Base-by-base conservation (phyloP, 2,797 vertebrate genomes). In the Kryptolebias ocellatus region DNA sequence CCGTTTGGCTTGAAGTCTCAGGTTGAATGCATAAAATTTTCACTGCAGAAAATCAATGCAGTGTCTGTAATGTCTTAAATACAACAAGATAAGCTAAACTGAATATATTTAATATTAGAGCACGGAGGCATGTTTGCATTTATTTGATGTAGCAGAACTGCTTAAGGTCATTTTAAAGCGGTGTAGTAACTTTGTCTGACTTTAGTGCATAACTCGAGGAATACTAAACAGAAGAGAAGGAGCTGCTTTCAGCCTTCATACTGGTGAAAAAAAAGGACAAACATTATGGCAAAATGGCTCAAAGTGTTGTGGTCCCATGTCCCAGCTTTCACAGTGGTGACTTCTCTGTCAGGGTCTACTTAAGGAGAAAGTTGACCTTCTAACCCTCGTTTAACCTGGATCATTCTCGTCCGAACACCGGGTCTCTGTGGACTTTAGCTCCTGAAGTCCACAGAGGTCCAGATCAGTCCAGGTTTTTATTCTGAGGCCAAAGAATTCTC, bases 21-120 rank as follows among this genome's bases (percentile, higher is more conserved):
- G n/a, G 9, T 72, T 80, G 39, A 76, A 60, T 42, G 60, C 39
- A 20, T 56, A 29, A 44, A 20, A 52, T 64, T 71, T 78, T 69
- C 10, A 31, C 20, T 60, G 28, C 46, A 63, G 2, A 61, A 72
- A 80, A 76, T 86, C 70, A 66, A 60, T 79, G 37, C 28, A 49
- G 49, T 28, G 18, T 64, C 67, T 71, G 1, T 53, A 28, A 59
- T 62, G 45, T 68, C 68, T 24, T 27, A 58, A 59, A 72, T 65
- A 65, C 52, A 31, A 60, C 29, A 49, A 73, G 44, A 71, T 70
- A 60, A 81, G 62, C 39, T 61, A 63, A 57, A 66, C 46, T 11
- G 5, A 3, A 59, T 34, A 67, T 68, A 68, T 61, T 6, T 58
- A 72, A 60, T 46, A 55, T 34, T 60, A 60, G 59, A 39, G 50